Percentiles rank a stretch among this genome's conserved stretches.
phyloP scores from a whole-genome alignment of 2,113 vertebrate species.

The Grus americana region DNA sequence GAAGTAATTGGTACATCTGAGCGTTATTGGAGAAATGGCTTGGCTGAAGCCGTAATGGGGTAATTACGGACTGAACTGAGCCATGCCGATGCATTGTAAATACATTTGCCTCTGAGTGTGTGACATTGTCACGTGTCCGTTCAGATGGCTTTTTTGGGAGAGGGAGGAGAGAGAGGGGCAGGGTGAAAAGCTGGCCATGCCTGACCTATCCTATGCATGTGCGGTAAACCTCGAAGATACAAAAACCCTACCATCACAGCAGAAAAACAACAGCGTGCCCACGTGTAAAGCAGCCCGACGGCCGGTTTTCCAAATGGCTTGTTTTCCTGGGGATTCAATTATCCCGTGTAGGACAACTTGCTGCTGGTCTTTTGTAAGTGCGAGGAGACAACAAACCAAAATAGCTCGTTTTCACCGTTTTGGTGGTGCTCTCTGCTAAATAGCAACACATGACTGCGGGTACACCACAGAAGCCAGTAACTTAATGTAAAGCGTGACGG shows the following conservation, averaged over 20 bases:
- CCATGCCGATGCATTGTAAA: conserved; percentile 9
- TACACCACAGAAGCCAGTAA: conserved; percentile 21
- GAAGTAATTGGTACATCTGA: conserved; percentile 58
- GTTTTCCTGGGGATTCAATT: conserved; percentile 18
- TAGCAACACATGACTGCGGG: background rate
- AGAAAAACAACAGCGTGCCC: background rate
- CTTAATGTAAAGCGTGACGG: background rate
- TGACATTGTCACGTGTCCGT: background rate
- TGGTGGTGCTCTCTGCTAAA: conserved; percentile 9
- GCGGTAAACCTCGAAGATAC: background rate
- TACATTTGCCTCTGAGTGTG: conserved; percentile 13
- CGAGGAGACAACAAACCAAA: conserved; percentile 38
- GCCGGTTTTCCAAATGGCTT: conserved; percentile 27
- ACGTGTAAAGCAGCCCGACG: background rate
- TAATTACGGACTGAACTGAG: conserved; percentile 57
- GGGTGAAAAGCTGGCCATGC: background rate
- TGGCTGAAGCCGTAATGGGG: conserved; percentile 46
- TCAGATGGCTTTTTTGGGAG: conserved; percentile 3
- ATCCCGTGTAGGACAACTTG: background rate
- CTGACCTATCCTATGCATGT: background rate
- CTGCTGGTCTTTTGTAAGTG: conserved; percentile 35
- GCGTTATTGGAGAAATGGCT: conserved; percentile 31
- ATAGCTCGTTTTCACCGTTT: background rate
- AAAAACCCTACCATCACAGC: background rate
- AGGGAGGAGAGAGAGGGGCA: background rate